These are phyloP conservation scores for Mustela lutreola DNA, from an alignment of 2,113 vertebrate species.

Conservation along the genomic window DNA sequence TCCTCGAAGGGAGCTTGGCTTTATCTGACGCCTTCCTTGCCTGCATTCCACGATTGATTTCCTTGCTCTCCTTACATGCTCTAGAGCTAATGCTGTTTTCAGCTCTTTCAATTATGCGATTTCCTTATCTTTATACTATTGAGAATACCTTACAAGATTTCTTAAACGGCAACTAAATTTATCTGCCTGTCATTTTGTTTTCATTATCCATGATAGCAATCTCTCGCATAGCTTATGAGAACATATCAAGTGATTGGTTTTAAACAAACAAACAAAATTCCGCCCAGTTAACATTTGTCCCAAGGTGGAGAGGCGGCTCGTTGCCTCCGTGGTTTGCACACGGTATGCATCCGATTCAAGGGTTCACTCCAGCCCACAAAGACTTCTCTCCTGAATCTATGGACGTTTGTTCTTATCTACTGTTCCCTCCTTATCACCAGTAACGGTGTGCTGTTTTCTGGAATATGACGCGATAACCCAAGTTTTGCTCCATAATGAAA, in stretches of 20 bases:
- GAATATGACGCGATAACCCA: neutral
- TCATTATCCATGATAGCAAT: conserved; percentile 85
- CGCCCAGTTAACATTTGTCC: conserved; percentile 75
- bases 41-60: conserved; percentile 70
- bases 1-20: neutral
- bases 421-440: conserved; percentile 63
- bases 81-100: conserved; percentile 81
- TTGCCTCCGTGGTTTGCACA: conserved; percentile 61
- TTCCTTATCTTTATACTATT: conserved; percentile 87
- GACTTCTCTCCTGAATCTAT: conserved; percentile 61
- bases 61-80: conserved; percentile 72
- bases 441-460: conserved; percentile 69
- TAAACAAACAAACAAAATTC: conserved; percentile 79
- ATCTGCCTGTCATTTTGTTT: conserved; percentile 89
- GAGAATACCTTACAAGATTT: conserved; percentile 88
- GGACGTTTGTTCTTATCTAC: conserved; percentile 55
- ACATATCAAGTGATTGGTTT: conserved; percentile 83
- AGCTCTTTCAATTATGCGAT: conserved; percentile 86
- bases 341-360: neutral
- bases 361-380: conserved; percentile 65
- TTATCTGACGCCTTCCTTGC: conserved; percentile 59
- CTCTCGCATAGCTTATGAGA: conserved; percentile 84
- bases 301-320: conserved; percentile 26
- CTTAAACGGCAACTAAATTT: conserved; percentile 86
- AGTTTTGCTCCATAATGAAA: conserved; percentile 71